These are phyloP conservation scores for Menidia menidia DNA, from an alignment of 2,797 vertebrate species.

Conservation along the genomic window DNA sequence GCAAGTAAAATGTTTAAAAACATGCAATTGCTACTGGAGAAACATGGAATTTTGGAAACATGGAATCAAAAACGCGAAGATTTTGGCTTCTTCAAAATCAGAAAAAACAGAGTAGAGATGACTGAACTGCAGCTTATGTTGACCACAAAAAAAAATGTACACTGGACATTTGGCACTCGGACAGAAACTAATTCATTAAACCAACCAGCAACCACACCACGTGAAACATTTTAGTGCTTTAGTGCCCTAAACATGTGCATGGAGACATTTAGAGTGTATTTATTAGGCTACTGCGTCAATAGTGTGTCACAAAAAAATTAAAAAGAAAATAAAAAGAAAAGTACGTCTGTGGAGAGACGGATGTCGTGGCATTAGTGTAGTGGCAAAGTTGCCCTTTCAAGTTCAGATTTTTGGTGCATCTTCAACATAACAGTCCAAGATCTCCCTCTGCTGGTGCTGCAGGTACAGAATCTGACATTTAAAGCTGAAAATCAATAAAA, in stretches of 20 bases:
- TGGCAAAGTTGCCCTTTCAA: conserved; percentile 23
- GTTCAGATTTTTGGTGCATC: conserved; percentile 11
- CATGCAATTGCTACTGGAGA: not conserved
- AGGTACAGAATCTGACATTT: conserved; percentile 27
- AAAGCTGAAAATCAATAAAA: conserved; percentile 18
- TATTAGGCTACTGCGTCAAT: conserved; percentile 26
- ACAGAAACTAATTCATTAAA: conserved; percentile 48
- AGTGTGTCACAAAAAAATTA: not conserved
- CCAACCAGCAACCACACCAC: conserved; percentile 37
- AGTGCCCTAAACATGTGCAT: conserved; percentile 43
- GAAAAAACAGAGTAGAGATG: conserved; percentile 27
- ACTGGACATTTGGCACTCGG: conserved; percentile 66
- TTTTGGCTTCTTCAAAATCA: not conserved
- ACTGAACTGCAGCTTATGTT: conserved; percentile 62
- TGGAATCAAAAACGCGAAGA: not conserved
- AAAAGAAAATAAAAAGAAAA: not conserved
- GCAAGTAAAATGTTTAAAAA: conserved; percentile 31
- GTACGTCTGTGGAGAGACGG: conserved; percentile 10
- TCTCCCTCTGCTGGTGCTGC: conserved; percentile 60
- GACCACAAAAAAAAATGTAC: conserved; percentile 59
- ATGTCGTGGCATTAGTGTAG: conserved; percentile 40
- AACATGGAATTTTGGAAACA: conserved; percentile 7
- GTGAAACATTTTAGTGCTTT: conserved; percentile 43
- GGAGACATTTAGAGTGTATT: conserved; percentile 32
- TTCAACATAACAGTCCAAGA: conserved; percentile 15